Percentiles rank a stretch among this genome's conserved stretches.
These are phyloP conservation scores for Rhamphomyia laevipes DNA, from an alignment of 2,888 invertebrate species.

Conservation along the genomic window DNA sequence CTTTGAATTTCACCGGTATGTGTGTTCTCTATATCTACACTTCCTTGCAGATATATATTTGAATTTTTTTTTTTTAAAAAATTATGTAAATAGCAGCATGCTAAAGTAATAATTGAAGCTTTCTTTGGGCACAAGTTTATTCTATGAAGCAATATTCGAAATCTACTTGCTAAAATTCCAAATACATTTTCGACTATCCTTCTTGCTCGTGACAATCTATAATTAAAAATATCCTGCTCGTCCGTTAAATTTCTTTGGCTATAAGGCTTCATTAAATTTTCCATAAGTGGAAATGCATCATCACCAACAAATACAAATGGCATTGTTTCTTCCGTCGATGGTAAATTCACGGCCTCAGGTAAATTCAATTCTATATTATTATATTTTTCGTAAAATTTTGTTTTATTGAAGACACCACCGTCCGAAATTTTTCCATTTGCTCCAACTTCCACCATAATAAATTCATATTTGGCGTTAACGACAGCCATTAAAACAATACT, in stretches of 20 bases:
- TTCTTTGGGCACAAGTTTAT: slow-evolving; percentile 6
- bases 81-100: slow-evolving; percentile 13
- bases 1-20: slow-evolving; percentile 1
- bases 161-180: slow-evolving; percentile 18
- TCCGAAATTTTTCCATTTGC: too few relatives aligned
- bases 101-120: slow-evolving; percentile 4
- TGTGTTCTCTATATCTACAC: slow-evolving; percentile 1
- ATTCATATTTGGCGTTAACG: too few relatives aligned
- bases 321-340: background rate
- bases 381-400: background rate
- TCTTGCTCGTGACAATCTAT: too few relatives aligned
- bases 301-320: too few relatives aligned
- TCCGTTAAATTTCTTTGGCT: background rate
- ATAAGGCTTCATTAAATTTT: slow-evolving; percentile 7
- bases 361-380: background rate
- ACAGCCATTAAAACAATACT: too few relatives aligned
- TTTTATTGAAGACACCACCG: background rate
- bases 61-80: slow-evolving; percentile 2
- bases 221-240: too few relatives aligned
- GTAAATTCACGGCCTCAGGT: background rate
- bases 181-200: slow-evolving; percentile 7
- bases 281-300: slow-evolving; percentile 8
- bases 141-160: slow-evolving; percentile 16
- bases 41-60: background rate
- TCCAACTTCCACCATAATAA: too few relatives aligned